Base-by-base conservation (phyloP, 2,888 invertebrate species). In the Hirtodrosophila cameraria region DNA sequence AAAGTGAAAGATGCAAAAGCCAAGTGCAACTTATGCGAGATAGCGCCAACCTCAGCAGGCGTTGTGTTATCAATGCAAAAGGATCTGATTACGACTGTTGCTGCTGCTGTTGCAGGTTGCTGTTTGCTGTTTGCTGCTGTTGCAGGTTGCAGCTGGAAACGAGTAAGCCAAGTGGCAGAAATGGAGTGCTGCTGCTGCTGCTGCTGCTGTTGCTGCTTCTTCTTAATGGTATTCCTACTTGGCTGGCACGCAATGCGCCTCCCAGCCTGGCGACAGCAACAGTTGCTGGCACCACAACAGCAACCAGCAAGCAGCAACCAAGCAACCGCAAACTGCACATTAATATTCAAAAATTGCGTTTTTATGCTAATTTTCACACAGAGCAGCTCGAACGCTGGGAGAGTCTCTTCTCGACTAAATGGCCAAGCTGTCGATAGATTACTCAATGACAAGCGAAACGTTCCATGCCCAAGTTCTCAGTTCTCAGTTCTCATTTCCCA, bases 291-390 rank as follows among this genome's bases (percentile, higher is more conserved):
- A 39, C 36, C 12, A 11, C 30, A 41, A 20, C 49, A 35, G 23
- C 36, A 38, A 23, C 35, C n/a, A 28, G 42, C 49, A 38, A 15
- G 12, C 35, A 33, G 30, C 54, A 55, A 11, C 49, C 28, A 18
- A 18, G 49, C 53, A 72, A 31, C 57, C 49, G 67, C 64, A 31
- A 63, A 75, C 69, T 74, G 71, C 82, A 79, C 83, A 88, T 88
- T 89, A 88, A 89, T 88, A 88, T 89, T 90, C 89, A 84, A 88
- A 89, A 89, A 90, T 90, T 88, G 89, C 90, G 88, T 89, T 89
- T 89, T 90, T 89, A 89, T 89, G 89, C 88, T 86, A 89, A 89
- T 89, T 89, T 85, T 79, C 84, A 79, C 88, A 79, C 68, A 71
- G 42, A 45, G 27, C 35, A n/a, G n/a, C 5, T 23, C 23, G 23